Conservation (phyloP, 2,797 vertebrate species). For the Thamnophis elegans region DNA sequence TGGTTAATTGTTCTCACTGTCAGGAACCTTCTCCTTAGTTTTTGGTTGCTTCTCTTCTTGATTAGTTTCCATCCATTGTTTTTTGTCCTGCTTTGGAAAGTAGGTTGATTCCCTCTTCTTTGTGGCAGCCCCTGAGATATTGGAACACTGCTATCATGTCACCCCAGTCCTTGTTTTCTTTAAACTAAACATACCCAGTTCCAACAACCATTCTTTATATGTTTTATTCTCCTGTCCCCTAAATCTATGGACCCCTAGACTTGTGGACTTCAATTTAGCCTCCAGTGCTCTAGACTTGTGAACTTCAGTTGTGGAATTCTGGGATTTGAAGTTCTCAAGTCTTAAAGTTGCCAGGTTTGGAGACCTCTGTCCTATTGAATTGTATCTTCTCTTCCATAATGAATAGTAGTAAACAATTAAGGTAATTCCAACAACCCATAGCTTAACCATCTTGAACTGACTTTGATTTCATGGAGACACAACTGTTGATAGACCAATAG, state of each 20-base stretch:
- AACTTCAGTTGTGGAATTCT: not conserved
- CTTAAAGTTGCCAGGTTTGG: not conserved
- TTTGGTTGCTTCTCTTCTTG: not conserved
- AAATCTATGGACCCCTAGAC: not conserved
- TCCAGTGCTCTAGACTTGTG: not conserved
- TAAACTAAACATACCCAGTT: not conserved
- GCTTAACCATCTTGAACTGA: not conserved
- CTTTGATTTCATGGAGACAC: not conserved
- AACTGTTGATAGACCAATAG: not conserved
- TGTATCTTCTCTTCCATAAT: not conserved
- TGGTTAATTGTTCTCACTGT: not conserved
- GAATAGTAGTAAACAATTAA: not conserved
- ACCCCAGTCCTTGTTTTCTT: not conserved
- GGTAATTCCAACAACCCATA: not conserved
- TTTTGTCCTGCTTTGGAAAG: not conserved
- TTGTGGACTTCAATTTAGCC: not conserved
- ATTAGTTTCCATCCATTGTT: not conserved
- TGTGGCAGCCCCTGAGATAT: not conserved
- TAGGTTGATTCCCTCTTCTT: not conserved
- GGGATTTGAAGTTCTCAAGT: not conserved
- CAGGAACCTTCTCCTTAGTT: not conserved
- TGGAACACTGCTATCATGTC: not conserved
- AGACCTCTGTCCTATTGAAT: not conserved
- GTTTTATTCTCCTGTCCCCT: not conserved
- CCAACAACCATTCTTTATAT: not conserved